Evolutionary conservation across 2,797 vertebrate species (phyloP).

Genomic region (Apogon hyalosoma): DNA sequence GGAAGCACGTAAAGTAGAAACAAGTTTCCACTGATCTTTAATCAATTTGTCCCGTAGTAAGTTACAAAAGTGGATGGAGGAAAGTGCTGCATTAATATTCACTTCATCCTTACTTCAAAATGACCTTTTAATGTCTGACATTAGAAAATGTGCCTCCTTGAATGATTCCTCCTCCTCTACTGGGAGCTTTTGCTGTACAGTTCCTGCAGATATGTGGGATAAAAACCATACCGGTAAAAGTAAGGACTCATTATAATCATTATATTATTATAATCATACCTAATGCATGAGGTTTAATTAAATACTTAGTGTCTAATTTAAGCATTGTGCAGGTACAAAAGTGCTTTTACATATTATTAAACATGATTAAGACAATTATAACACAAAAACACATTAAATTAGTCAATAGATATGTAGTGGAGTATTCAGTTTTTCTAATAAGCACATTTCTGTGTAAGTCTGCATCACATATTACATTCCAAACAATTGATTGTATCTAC

Average conservation of each 20-base stretch:
- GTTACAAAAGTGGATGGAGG: conserved; percentile 54
- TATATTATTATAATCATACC: too few relatives aligned
- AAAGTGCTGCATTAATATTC: conserved; percentile 66
- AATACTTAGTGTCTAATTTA: too few relatives aligned
- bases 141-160: conserved; percentile 67
- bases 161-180: conserved; percentile 42
- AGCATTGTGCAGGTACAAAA: too few relatives aligned
- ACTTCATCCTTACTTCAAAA: conserved; percentile 72
- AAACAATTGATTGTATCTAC: conserved; percentile 22
- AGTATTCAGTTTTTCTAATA: too few relatives aligned
- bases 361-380: too few relatives aligned
- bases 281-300: too few relatives aligned
- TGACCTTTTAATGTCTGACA: conserved; percentile 67
- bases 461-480: conserved; percentile 13
- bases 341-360: too few relatives aligned
- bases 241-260: too few relatives aligned
- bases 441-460: not conserved
- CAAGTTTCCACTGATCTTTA: conserved; percentile 70
- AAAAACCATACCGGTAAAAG: conserved; percentile 33
- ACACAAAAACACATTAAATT: too few relatives aligned
- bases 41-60: conserved; percentile 72
- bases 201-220: conserved; percentile 34
- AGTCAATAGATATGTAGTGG: too few relatives aligned
- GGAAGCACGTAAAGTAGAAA: conserved; percentile 50
- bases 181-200: conserved; percentile 44